A percentile compares a stretch with the other conserved stretches of the same genome.
phyloP scores from a whole-genome alignment of 2,113 vertebrate genomes.

The Plotosus lineatus region DNA sequence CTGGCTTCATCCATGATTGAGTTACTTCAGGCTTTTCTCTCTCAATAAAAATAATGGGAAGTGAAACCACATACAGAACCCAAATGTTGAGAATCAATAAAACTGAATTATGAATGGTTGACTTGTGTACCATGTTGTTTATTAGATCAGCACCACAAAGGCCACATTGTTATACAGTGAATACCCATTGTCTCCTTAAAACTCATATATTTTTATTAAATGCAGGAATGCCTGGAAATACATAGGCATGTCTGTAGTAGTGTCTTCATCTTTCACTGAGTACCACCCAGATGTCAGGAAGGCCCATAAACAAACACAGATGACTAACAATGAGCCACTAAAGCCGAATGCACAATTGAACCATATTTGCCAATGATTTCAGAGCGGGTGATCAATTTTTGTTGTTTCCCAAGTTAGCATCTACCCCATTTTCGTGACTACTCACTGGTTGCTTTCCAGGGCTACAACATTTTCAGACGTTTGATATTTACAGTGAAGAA shows the following conservation, averaged over 20 bases:
- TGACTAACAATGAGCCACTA: slow-evolving; percentile 20
- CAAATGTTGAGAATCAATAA: slow-evolving; percentile 39
- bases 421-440: background rate
- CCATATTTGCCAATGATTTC: background rate
- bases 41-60: slow-evolving; percentile 25
- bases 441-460: background rate
- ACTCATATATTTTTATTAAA: background rate
- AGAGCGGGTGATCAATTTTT: background rate
- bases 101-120: slow-evolving; percentile 36
- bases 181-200: slow-evolving; percentile 7
- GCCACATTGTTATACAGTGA: slow-evolving; percentile 6
- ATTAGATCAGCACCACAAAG: background rate
- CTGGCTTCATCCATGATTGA: slow-evolving; percentile 45
- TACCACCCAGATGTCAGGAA: background rate
- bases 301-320: slow-evolving; percentile 15
- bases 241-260: slow-evolving; percentile 5
- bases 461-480: background rate
- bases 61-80: slow-evolving; percentile 29
- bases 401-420: background rate
- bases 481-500: background rate
- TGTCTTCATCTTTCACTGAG: background rate
- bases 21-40: slow-evolving; percentile 49
- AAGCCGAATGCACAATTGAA: background rate
- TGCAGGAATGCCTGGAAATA: background rate
- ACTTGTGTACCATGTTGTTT: slow-evolving; percentile 5